Conservation (phyloP, 2,888 invertebrate genomes). For the Apotomis turbidana region DNA sequence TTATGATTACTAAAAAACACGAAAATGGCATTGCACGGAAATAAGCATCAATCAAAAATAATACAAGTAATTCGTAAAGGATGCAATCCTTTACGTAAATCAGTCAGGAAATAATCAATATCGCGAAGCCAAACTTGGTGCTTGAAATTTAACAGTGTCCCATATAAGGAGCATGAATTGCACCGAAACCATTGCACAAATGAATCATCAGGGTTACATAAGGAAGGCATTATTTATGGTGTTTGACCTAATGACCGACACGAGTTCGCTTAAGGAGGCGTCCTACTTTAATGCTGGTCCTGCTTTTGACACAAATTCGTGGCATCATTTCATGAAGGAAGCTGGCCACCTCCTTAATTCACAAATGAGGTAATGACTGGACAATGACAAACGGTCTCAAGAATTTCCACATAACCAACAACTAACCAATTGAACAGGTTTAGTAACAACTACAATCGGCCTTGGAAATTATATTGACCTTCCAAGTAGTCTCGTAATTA, state of each 20-base stretch:
- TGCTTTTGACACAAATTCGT: slow-evolving; percentile 22
- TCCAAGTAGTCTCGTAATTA: slow-evolving; percentile 67
- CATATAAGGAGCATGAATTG: slow-evolving; percentile 28
- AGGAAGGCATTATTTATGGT: slow-evolving; percentile 34
- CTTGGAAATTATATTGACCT: slow-evolving; percentile 67
- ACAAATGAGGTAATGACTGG: slow-evolving; percentile 55
- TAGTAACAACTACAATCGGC: slow-evolving; percentile 60
- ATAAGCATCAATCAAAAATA: slow-evolving; percentile 17
- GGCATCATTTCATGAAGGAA: slow-evolving; percentile 43
- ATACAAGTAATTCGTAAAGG: background rate
- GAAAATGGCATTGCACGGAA: slow-evolving; percentile 18
- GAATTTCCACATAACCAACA: slow-evolving; percentile 55
- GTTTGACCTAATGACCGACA: slow-evolving; percentile 39
- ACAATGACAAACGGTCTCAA: slow-evolving; percentile 48
- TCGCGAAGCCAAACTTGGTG: slow-evolving; percentile 15
- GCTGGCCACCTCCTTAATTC: slow-evolving; percentile 48
- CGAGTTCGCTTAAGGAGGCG: slow-evolving; percentile 31
- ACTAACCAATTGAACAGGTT: slow-evolving; percentile 60
- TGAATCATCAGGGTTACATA: slow-evolving; percentile 34
- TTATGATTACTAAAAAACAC: background rate
- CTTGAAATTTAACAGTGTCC: slow-evolving; percentile 18
- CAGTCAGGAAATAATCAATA: slow-evolving; percentile 9
- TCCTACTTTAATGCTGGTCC: slow-evolving; percentile 23
- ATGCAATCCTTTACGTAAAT: slow-evolving; percentile 9
- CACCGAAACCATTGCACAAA: slow-evolving; percentile 29